These are phyloP conservation scores for Bombus polaris DNA, from an alignment of 1,140 invertebrate genomes.

Conservation along the genomic window DNA sequence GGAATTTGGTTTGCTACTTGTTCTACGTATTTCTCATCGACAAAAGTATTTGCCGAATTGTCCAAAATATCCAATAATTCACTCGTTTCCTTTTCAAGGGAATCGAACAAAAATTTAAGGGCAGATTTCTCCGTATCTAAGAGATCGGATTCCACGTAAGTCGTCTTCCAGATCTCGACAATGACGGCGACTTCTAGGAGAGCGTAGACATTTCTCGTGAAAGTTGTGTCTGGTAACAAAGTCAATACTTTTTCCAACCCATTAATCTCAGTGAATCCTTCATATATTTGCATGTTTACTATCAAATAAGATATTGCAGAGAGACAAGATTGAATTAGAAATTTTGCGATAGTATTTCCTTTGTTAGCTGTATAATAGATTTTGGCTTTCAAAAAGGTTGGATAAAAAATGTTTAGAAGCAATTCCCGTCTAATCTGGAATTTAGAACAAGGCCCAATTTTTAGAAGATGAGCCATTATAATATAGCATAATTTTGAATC, in stretches of 20 bases:
- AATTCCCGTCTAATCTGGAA: conserved; percentile 84
- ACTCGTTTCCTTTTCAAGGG: conserved; percentile 81
- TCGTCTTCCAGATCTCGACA: conserved; percentile 83
- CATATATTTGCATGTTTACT: conserved; percentile 83
- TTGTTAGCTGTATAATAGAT: conserved; percentile 78
- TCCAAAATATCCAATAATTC: conserved; percentile 70
- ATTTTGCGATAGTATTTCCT: conserved; percentile 82
- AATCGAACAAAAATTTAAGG: conserved; percentile 83
- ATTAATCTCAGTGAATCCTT: conserved; percentile 84
- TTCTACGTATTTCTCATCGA: not conserved
- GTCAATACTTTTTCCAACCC: conserved; percentile 84
- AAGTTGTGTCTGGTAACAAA: conserved; percentile 82
- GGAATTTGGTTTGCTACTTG: not conserved
- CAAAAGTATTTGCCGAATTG: not conserved
- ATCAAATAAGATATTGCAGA: conserved; percentile 85
- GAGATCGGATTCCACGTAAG: not conserved
- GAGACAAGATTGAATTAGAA: conserved; percentile 85
- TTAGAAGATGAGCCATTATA: conserved; percentile 84
- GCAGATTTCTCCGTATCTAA: conserved; percentile 74
- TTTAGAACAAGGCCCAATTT: conserved; percentile 83
- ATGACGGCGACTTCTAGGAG: conserved; percentile 85
- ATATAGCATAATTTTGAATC: conserved; percentile 84
- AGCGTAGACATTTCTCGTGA: conserved; percentile 84
- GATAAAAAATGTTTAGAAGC: conserved; percentile 85
- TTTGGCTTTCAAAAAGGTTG: conserved; percentile 84